phyloP scores from a whole-genome alignment of 2,888 invertebrate genomes.

The Atrina japonica region DNA sequence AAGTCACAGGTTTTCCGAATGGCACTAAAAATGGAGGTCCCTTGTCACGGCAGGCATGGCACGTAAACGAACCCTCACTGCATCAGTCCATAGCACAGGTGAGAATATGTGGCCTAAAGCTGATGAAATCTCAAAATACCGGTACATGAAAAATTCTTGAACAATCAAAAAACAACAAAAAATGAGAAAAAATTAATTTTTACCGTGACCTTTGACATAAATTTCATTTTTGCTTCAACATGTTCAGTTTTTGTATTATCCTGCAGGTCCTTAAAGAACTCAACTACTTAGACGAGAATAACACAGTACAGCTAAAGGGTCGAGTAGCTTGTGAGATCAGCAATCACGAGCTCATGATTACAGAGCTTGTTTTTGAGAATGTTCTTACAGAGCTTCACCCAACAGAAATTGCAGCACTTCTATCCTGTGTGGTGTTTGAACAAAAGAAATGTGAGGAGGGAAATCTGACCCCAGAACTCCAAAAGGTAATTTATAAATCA shows the following conservation, averaged over 20 bases:
- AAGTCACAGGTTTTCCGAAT: too few species aligned
- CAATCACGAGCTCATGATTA: slow-evolving; percentile 90
- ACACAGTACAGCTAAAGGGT: slow-evolving; percentile 85
- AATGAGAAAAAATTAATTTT: too few species aligned
- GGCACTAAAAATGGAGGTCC: too few species aligned
- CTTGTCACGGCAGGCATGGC: too few species aligned
- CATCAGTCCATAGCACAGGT: too few species aligned
- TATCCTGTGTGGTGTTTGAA: slow-evolving; percentile 96
- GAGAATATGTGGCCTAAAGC: too few species aligned
- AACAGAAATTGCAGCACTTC: slow-evolving; percentile 95
- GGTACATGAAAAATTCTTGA: too few species aligned
- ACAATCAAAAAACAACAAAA: too few species aligned
- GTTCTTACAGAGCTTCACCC: slow-evolving; percentile 92
- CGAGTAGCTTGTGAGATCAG: slow-evolving; percentile 93
- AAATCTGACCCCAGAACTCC: slow-evolving; percentile 78
- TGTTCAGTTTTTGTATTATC: slow-evolving; percentile 22
- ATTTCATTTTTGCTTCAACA: background rate
- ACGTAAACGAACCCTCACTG: too few species aligned
- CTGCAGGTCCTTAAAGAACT: slow-evolving; percentile 85
- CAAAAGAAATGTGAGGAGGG: slow-evolving; percentile 85
- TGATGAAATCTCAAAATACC: too few species aligned
- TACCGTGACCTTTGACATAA: too few species aligned
- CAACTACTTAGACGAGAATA: slow-evolving; percentile 88
- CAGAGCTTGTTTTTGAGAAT: slow-evolving; percentile 95
- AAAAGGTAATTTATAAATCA: slow-evolving; percentile 83